phyloP scores from a whole-genome alignment of 2,113 vertebrate species.

The Equus quagga region DNA sequence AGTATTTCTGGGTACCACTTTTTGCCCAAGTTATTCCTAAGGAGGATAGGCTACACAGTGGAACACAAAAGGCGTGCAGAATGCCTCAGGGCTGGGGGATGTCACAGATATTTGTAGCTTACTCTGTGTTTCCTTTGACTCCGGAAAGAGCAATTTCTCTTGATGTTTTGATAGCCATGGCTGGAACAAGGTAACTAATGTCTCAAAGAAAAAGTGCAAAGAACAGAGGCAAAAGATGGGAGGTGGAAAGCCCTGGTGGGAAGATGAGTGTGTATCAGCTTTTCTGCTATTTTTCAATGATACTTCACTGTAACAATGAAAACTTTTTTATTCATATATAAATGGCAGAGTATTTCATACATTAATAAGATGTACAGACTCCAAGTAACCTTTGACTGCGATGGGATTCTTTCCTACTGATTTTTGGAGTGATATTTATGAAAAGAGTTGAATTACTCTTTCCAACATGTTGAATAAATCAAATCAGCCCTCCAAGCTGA shows the following conservation, averaged over 20 bases:
- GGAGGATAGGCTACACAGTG: neutral
- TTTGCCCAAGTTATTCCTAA: neutral
- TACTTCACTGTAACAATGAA: neutral
- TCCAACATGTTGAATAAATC: constrained; percentile 27
- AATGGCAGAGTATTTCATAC: neutral
- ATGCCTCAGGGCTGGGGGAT: neutral
- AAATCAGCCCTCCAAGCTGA: neutral
- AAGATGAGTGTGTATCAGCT: neutral
- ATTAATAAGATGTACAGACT: neutral
- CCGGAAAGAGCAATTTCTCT: neutral
- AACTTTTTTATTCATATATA: neutral
- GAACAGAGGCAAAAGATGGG: neutral
- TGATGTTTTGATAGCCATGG: neutral
- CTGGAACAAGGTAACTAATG: neutral
- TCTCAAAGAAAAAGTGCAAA: neutral
- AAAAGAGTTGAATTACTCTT: neutral
- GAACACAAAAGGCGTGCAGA: neutral
- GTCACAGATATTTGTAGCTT: neutral
- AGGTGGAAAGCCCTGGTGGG: neutral
- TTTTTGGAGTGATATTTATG: neutral
- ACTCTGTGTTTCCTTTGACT: neutral
- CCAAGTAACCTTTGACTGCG: neutral
- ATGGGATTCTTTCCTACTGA: neutral
- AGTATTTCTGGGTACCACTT: neutral
- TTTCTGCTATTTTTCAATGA: neutral